Base-by-base conservation (phyloP, 2,888 invertebrate species). In the Serrognathus titanus region DNA sequence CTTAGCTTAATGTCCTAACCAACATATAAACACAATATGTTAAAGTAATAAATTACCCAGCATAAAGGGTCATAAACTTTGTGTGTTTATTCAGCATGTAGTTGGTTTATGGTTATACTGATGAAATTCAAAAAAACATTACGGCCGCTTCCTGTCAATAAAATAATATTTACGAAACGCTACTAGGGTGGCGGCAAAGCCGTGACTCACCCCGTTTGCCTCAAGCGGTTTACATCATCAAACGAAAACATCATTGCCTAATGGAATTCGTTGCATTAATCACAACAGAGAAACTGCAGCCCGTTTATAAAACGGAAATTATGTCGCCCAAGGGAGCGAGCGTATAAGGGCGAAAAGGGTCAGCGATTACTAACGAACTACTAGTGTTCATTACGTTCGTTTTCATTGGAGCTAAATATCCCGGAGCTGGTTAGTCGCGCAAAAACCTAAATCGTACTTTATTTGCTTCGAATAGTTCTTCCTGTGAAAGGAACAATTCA, bases 291-390 rank as follows among this genome's bases (percentile, higher is more conserved):
- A 63, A 59, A 69, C 66, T 65, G 64, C 66, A 60, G 66, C 65
- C 65, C 71, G 69, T 73, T 75, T 75, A 74, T 74, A 73, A 75
- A 74, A 73, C 75, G 76, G 76, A 75, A 76, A 76, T 76, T 75
- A 75, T 75, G 73, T 74, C 73, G 73, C 76, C 75, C 73, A 67
- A 71, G 75, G 76, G 75, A 70, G 72, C 67, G 62, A 59, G 64
- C 62, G 64, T 65, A 67, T 67, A 69, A 68, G 70, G 46, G 43
- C 38, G 41, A 41, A 50, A 55, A 45, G 53, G 50, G 50, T 9
- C 36, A 24, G 38, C 35, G 24, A 31, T 38, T 47, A 13, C 38
- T 45, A 43, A 37, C 51, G 36, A 45, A 45, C 51, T 45, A 37
- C 37, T 37, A 38, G 46, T 45, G 51, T 43, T 51, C 35, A 45